phyloP scores from a whole-genome alignment of 2,888 invertebrate species.

The Idaea dimidiata region DNA sequence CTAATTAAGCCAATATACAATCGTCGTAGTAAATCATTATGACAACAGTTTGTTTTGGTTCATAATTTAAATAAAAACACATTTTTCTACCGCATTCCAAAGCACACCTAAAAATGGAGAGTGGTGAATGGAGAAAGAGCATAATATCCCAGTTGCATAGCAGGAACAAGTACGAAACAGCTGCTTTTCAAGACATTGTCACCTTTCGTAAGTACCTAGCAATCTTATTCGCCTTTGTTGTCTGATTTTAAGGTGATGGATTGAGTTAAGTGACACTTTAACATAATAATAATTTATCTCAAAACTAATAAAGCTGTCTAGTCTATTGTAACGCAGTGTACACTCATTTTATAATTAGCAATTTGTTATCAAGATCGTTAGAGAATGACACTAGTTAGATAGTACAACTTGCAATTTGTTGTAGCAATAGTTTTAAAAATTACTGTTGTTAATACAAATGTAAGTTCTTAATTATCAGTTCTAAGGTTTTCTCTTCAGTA shows the following conservation, averaged over 20 bases:
- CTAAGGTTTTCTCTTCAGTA: too few relatives aligned
- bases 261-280: slow-evolving; percentile 6
- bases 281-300: slow-evolving; percentile 29
- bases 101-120: slow-evolving; percentile 61
- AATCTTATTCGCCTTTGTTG: slow-evolving; percentile 56
- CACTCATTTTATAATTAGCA: neutral
- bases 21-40: slow-evolving; percentile 36
- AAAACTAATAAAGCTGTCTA: slow-evolving; percentile 27
- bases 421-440: neutral
- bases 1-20: neutral
- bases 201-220: slow-evolving; percentile 86
- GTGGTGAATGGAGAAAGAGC: slow-evolving; percentile 84
- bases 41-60: slow-evolving; percentile 72
- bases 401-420: neutral
- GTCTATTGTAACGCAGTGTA: neutral
- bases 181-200: slow-evolving; percentile 89
- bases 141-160: slow-evolving; percentile 86
- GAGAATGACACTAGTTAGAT: neutral
- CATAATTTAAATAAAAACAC: slow-evolving; percentile 37
- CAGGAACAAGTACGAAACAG: slow-evolving; percentile 87
- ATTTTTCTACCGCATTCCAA: slow-evolving; percentile 37
- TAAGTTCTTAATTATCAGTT: too few relatives aligned
- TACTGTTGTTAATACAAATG: too few relatives aligned
- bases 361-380: neutral
- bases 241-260: slow-evolving; percentile 9